A percentile compares a stretch with the other conserved stretches of the same genome.
phyloP scores from a whole-genome alignment of 1,140 invertebrate genomes.

The Coboldia fuscipes region DNA sequence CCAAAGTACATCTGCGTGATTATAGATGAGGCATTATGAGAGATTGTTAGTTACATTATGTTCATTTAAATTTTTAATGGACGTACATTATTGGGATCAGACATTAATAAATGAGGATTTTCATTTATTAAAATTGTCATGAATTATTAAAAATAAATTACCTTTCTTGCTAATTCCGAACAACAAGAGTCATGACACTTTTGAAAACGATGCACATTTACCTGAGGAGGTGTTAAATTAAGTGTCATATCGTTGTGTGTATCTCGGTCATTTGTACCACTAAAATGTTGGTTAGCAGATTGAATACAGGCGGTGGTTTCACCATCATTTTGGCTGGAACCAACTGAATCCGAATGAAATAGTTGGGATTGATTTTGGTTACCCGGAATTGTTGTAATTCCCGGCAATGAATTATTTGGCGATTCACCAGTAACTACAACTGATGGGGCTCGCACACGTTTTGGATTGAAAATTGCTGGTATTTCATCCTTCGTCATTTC shows the following conservation, averaged over 20 bases:
- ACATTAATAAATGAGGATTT: no score
- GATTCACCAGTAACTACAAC: constrained; percentile 45
- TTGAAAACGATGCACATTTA: constrained; percentile 11
- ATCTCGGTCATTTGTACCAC: constrained; percentile 3
- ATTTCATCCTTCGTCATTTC: constrained; percentile 34
- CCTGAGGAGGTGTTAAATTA: background rate
- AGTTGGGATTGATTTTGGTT: constrained; percentile 21
- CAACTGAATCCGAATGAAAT: constrained; percentile 31
- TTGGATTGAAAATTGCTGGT: constrained; percentile 52
- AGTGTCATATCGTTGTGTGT: background rate
- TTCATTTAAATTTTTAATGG: no score
- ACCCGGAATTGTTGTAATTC: constrained; percentile 19
- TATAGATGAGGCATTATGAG: constrained; percentile 5
- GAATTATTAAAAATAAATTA: constrained; percentile 15
- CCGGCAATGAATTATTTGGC: constrained; percentile 27
- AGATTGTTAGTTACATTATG: background rate
- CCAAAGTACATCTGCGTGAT: constrained; percentile 63
- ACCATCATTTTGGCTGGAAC: constrained; percentile 27
- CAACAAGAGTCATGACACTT: constrained; percentile 40
- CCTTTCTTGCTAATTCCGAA: constrained; percentile 46
- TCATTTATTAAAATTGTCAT: no score
- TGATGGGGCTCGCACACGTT: constrained; percentile 41
- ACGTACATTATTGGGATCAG: no score
- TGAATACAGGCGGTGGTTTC: constrained; percentile 10
- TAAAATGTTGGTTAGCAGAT: constrained; percentile 8